Conservation (phyloP, 2,113 vertebrate genomes). For the Aramus guarauna region DNA sequence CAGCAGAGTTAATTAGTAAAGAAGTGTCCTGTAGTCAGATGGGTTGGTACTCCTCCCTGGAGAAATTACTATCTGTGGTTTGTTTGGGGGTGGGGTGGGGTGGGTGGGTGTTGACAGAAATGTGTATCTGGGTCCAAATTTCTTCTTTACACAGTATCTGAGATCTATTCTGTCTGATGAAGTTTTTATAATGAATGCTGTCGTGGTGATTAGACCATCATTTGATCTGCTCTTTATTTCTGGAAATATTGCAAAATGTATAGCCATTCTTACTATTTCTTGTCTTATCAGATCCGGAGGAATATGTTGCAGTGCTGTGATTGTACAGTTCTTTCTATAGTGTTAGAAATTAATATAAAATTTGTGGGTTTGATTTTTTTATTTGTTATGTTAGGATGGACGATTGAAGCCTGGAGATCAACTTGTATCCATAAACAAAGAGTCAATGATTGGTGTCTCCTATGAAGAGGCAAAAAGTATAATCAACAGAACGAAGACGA, state of each 20-base stretch:
- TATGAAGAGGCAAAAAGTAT: constrained; percentile 89
- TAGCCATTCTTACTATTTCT: background rate
- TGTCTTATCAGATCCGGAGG: background rate
- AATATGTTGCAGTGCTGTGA: background rate
- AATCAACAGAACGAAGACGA: constrained; percentile 81
- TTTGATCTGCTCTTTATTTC: background rate
- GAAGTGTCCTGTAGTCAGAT: background rate
- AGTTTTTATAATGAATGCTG: background rate
- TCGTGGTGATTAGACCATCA: background rate
- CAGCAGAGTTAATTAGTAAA: constrained; percentile 4
- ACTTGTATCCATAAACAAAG: constrained; percentile 91
- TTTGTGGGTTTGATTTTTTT: background rate
- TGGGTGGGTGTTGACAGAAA: background rate
- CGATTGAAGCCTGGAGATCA: constrained; percentile 90
- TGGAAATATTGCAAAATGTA: background rate
- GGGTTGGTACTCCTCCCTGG: background rate
- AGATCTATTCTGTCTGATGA: background rate
- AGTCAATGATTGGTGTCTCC: constrained; percentile 90
- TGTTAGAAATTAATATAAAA: background rate
- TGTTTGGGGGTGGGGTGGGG: background rate
- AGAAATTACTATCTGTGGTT: background rate
- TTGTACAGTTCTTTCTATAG: background rate
- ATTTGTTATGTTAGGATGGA: constrained; percentile 81
- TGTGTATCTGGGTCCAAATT: background rate
- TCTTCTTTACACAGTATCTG: background rate